Conservation (phyloP, 2,797 vertebrate genomes). For the Cossypha caffra region DNA sequence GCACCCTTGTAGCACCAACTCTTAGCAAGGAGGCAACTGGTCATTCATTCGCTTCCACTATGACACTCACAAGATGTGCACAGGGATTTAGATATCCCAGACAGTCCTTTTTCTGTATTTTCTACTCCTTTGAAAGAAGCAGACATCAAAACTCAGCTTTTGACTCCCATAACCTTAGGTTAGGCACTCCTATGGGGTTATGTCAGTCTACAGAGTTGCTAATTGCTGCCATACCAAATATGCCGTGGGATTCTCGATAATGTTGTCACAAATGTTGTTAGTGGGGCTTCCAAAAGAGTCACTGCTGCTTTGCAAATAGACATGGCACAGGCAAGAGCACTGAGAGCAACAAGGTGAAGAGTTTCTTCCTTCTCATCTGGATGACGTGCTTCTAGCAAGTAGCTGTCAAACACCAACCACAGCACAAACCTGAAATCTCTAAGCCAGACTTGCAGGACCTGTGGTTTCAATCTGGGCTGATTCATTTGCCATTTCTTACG, state of each 20-base stretch:
- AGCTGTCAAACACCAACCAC: background rate
- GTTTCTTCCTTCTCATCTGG: background rate
- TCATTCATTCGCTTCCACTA: background rate
- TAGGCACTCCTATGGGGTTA: background rate
- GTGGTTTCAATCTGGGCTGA: background rate
- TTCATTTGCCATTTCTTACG: background rate
- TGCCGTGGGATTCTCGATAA: rapidly evolving
- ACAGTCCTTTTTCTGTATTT: background rate
- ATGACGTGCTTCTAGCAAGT: background rate
- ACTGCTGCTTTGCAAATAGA: background rate
- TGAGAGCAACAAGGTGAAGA: rapidly evolving
- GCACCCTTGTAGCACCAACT: background rate
- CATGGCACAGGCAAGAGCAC: background rate
- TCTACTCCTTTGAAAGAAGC: background rate
- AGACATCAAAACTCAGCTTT: background rate
- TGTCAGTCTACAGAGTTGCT: background rate
- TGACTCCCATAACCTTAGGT: background rate
- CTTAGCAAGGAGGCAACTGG: background rate
- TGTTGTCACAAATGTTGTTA: background rate
- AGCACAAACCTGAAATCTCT: background rate
- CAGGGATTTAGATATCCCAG: background rate
- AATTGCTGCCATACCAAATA: background rate
- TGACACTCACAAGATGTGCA: background rate
- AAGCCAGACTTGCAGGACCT: background rate
- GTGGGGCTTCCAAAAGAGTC: background rate